Evolutionary conservation across 2,888 invertebrate genomes (phyloP).

Genomic region (Clostera curtula): DNA sequence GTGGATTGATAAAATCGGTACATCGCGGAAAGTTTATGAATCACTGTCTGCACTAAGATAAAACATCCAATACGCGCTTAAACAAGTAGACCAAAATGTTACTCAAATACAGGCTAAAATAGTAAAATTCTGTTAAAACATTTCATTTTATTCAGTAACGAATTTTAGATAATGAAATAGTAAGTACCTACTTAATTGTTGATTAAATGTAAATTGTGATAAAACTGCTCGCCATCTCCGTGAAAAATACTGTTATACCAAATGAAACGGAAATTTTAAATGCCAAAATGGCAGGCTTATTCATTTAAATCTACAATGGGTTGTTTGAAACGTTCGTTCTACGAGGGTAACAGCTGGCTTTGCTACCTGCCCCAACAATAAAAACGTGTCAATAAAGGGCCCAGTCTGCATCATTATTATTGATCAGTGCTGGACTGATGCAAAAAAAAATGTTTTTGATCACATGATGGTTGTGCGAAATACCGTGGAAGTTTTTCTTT

Average conservation of each 20-base stretch:
- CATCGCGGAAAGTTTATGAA: no score
- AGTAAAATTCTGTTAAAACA: no score
- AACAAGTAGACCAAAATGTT: no score
- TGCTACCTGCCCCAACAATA: constrained; percentile 65
- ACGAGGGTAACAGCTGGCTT: constrained; percentile 52
- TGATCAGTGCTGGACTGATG: no score
- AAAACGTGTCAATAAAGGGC: constrained; percentile 50
- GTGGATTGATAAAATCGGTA: no score
- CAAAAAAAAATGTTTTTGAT: neutral
- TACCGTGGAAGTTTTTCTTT: no score
- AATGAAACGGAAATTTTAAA: constrained; percentile 28
- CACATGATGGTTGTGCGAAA: no score
- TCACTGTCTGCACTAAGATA: no score
- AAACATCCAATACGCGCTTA: no score
- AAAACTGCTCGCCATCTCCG: constrained; percentile 15
- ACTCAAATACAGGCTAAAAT: no score
- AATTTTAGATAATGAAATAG: constrained; percentile 12
- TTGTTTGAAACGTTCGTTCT: constrained; percentile 45
- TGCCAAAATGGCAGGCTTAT: constrained; percentile 36
- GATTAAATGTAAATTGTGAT: constrained; percentile 9
- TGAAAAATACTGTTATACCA: no score
- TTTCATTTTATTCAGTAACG: neutral
- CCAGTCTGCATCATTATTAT: constrained; percentile 29
- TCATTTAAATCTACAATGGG: constrained; percentile 39
- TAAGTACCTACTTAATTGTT: constrained; percentile 11